These are phyloP conservation scores for Lagenorhynchus albirostris DNA, from an alignment of 2,113 vertebrate genomes.

Conservation along the genomic window DNA sequence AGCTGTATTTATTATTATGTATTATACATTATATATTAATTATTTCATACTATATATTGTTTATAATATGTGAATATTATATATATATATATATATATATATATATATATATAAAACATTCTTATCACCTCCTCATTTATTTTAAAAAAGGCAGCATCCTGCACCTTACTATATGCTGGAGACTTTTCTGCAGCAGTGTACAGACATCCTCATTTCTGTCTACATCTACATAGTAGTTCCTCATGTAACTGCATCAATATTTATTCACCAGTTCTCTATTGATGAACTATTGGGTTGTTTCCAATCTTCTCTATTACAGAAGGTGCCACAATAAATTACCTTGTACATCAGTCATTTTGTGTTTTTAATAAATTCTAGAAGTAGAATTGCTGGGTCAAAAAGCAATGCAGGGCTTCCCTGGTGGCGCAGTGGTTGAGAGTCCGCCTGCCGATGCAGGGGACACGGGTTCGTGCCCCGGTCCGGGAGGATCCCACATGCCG, in stretches of 20 bases:
- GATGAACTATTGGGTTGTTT: not conserved
- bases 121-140: not conserved
- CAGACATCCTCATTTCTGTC: not conserved
- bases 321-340: not conserved
- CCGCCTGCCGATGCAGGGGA: too few relatives aligned
- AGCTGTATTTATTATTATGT: not conserved
- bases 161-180: not conserved
- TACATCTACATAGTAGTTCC: not conserved
- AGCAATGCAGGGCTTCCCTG: too few relatives aligned
- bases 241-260: not conserved
- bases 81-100: not conserved
- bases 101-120: not conserved
- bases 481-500: too few relatives aligned
- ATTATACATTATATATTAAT: not conserved
- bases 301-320: not conserved
- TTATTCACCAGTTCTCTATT: not conserved
- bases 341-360: not conserved
- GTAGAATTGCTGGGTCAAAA: not conserved
- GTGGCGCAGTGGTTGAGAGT: too few relatives aligned
- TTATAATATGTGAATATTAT: not conserved
- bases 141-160: not conserved
- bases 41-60: not conserved
- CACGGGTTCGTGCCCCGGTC: too few relatives aligned
- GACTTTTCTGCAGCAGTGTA: not conserved
- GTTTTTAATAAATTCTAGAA: not conserved